Percentiles rank a stretch among this genome's conserved stretches.
Evolutionary conservation across 1,140 invertebrate species (phyloP).

Genomic region (Acromyrmex heyeri): DNA sequence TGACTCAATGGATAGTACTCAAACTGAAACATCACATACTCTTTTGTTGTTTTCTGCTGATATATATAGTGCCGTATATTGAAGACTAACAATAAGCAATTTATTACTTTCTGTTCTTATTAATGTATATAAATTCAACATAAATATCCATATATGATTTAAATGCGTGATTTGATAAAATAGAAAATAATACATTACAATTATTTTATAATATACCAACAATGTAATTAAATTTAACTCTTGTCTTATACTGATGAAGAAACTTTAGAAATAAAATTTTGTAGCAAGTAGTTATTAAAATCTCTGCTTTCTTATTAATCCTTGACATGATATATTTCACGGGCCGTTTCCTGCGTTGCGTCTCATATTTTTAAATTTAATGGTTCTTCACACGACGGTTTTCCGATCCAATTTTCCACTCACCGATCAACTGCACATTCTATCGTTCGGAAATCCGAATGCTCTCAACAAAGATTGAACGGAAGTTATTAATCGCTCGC

Average conservation of each 20-base stretch:
- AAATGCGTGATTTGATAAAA: not conserved
- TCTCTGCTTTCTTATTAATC: not conserved
- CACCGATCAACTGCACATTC: slow-evolving; percentile 84
- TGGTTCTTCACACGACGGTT: not conserved
- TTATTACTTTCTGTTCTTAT: not conserved
- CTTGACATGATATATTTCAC: not conserved
- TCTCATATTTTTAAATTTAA: slow-evolving; percentile 23
- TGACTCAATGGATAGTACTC: not conserved
- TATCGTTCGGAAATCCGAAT: slow-evolving; percentile 72
- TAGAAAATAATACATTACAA: slow-evolving; percentile 12
- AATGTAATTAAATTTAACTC: not conserved
- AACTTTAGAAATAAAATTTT: not conserved
- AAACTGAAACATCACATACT: not conserved
- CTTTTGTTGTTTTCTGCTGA: not conserved
- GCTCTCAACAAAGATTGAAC: slow-evolving; percentile 44
- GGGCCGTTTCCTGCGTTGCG: not conserved
- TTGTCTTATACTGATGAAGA: not conserved
- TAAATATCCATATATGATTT: not conserved
- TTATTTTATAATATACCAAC: not conserved
- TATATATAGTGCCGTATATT: not conserved
- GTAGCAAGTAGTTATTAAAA: not conserved
- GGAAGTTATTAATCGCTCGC: slow-evolving; percentile 19
- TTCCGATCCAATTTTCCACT: slow-evolving; percentile 65
- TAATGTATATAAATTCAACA: not conserved
- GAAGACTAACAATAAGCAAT: not conserved